These are phyloP conservation scores for Athrips mouffetella DNA, from an alignment of 2,888 invertebrate species.

Conservation along the genomic window DNA sequence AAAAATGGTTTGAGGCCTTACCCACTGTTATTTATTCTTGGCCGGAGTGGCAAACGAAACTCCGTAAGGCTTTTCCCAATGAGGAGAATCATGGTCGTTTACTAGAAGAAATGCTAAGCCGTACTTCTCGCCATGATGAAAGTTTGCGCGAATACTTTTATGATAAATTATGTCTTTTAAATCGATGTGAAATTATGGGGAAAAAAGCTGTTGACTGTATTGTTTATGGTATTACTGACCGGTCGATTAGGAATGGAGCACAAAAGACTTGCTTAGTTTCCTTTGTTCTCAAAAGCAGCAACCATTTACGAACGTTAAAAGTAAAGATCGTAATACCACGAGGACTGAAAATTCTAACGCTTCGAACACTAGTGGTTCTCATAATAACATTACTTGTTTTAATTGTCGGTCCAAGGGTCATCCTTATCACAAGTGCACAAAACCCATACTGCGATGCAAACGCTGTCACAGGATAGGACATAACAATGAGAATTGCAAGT, in stretches of 20 bases:
- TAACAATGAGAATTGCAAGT: slow-evolving; percentile 7
- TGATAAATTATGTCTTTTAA: neutral
- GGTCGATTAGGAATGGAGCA: slow-evolving; percentile 20
- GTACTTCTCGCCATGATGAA: slow-evolving; percentile 17
- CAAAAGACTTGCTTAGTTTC: slow-evolving; percentile 23
- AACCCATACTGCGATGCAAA: slow-evolving; percentile 3
- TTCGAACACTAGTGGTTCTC: no score
- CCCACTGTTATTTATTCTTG: neutral
- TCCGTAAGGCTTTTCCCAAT: slow-evolving; percentile 22
- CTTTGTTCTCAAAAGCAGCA: slow-evolving; percentile 14
- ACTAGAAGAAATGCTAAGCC: slow-evolving; percentile 24
- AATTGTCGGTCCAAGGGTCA: no score
- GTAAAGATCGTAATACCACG: no score
- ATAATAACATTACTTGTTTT: no score
- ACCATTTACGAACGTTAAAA: no score
- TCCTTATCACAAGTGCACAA: no score
- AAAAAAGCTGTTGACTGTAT: slow-evolving; percentile 30
- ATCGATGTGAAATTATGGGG: no score
- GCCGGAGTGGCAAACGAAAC: slow-evolving; percentile 25
- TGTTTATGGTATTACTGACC: slow-evolving; percentile 24
- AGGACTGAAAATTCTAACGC: no score
- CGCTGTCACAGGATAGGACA: slow-evolving; percentile 18
- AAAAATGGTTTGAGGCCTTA: no score
- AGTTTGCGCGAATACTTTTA: slow-evolving; percentile 21
- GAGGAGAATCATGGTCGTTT: slow-evolving; percentile 25